phyloP scores from a whole-genome alignment of 1,140 invertebrate genomes.

The Solen grandis region DNA sequence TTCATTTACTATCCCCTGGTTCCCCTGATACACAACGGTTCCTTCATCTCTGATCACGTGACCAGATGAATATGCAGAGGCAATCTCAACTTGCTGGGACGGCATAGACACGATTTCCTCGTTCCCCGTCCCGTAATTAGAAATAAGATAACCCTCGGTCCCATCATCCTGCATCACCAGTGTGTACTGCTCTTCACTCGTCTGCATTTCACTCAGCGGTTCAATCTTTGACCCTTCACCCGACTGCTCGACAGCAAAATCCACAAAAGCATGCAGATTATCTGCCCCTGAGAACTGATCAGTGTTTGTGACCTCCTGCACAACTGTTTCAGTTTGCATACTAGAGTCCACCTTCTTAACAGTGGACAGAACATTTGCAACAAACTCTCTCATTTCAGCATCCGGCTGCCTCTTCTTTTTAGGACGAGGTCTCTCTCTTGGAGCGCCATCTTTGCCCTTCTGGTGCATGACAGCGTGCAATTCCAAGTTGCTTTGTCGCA shows the following conservation, averaged over 20 bases:
- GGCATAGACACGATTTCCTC: constrained; percentile 27
- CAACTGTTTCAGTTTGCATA: constrained; percentile 30
- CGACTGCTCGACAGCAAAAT: constrained; percentile 41
- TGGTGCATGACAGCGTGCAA: constrained; percentile 44
- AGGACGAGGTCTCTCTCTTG: neutral
- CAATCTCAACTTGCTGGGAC: constrained; percentile 18
- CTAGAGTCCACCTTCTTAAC: constrained; percentile 42
- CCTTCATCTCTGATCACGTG: too few relatives aligned
- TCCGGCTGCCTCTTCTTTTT: constrained; percentile 26
- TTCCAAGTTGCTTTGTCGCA: constrained; percentile 39
- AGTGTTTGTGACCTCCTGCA: neutral
- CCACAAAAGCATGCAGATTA: constrained; percentile 32
- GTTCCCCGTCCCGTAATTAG: neutral
- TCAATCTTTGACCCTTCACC: neutral
- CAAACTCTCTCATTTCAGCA: constrained; percentile 47
- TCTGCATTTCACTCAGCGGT: constrained; percentile 1
- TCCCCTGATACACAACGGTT: too few relatives aligned
- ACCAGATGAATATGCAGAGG: too few relatives aligned
- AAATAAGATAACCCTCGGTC: constrained; percentile 30
- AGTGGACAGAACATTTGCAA: constrained; percentile 26
- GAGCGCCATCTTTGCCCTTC: constrained; percentile 31
- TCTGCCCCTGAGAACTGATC: neutral
- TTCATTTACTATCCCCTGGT: too few relatives aligned
- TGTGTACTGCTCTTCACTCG: constrained; percentile 17
- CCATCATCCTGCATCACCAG: constrained; percentile 44